Percentiles rank a stretch among this genome's conserved stretches.
Evolutionary conservation across 2,797 vertebrate species (phyloP).

Genomic region (Manis crassicaudata): DNA sequence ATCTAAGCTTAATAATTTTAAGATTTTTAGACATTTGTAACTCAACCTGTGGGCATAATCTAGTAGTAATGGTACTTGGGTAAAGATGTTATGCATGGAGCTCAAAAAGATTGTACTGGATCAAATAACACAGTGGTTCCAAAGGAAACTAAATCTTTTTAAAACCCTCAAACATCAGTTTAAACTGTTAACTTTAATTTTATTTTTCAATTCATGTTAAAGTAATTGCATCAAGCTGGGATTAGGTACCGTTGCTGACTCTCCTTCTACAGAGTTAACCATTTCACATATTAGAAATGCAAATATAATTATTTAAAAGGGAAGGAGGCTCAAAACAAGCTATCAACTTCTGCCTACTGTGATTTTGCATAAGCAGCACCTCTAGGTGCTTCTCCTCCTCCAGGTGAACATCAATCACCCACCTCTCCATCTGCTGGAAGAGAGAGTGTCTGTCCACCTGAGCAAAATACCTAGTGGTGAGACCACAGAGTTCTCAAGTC

Average conservation of each 20-base stretch:
- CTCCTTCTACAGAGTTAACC: slow-evolving; percentile 79
- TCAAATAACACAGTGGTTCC: slow-evolving; percentile 89
- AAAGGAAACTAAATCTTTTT: slow-evolving; percentile 90
- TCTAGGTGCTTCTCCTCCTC: background rate
- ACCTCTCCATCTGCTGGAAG: background rate
- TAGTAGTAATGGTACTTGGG: slow-evolving; percentile 86
- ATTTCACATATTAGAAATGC: slow-evolving; percentile 70
- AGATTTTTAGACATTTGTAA: slow-evolving; percentile 87
- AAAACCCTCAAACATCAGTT: slow-evolving; percentile 88
- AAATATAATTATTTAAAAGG: slow-evolving; percentile 48
- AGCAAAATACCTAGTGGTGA: background rate
- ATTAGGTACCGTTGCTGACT: slow-evolving; percentile 83
- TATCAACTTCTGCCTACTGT: background rate
- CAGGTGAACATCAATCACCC: background rate
- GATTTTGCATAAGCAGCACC: background rate
- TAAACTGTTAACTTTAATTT: slow-evolving; percentile 91
- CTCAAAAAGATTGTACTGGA: slow-evolving; percentile 86
- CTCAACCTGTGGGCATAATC: slow-evolving; percentile 87
- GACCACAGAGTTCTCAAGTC: background rate
- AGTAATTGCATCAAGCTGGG: slow-evolving; percentile 89
- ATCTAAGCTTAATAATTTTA: slow-evolving; percentile 90
- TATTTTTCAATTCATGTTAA: slow-evolving; percentile 89
- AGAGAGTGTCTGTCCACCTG: background rate
- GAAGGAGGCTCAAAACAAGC: background rate
- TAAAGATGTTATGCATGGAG: slow-evolving; percentile 84